Evolutionary conservation across 2,797 vertebrate species (phyloP).

Genomic region (Spheniscus humboldti): DNA sequence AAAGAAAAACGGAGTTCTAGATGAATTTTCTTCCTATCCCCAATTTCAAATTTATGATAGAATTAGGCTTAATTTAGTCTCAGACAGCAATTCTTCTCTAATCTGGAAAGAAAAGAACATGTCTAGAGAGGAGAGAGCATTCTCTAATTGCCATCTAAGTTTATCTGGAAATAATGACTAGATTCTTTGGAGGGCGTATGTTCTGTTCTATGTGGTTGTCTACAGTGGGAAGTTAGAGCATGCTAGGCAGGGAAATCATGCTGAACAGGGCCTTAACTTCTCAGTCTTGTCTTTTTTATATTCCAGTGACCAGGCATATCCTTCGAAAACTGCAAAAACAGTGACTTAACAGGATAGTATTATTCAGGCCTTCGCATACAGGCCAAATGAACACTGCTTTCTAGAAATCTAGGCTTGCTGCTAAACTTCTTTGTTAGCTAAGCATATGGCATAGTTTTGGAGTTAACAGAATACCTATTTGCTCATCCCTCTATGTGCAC

Average conservation of each 20-base stretch:
- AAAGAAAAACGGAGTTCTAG: neutral
- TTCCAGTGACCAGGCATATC: slow-evolving; percentile 60
- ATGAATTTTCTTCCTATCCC: neutral
- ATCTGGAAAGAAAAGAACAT: neutral
- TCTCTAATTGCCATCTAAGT: neutral
- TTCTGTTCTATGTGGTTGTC: neutral
- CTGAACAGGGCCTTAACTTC: neutral
- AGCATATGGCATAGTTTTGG: neutral
- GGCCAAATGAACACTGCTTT: neutral
- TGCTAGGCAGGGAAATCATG: neutral
- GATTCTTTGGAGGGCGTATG: neutral
- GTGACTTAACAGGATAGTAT: neutral
- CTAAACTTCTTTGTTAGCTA: neutral
- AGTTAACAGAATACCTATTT: neutral
- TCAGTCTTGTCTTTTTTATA: neutral
- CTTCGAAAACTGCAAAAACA: slow-evolving; percentile 63
- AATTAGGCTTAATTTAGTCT: neutral
- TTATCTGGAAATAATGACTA: neutral
- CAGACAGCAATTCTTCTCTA: neutral
- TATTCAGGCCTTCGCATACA: neutral
- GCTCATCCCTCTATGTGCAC: neutral
- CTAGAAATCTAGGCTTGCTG: neutral
- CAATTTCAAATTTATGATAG: neutral
- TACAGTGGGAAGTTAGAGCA: neutral
- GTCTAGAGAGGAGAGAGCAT: neutral